Conservation (phyloP, 2,797 vertebrate genomes). For the Malacoraja senta region DNA sequence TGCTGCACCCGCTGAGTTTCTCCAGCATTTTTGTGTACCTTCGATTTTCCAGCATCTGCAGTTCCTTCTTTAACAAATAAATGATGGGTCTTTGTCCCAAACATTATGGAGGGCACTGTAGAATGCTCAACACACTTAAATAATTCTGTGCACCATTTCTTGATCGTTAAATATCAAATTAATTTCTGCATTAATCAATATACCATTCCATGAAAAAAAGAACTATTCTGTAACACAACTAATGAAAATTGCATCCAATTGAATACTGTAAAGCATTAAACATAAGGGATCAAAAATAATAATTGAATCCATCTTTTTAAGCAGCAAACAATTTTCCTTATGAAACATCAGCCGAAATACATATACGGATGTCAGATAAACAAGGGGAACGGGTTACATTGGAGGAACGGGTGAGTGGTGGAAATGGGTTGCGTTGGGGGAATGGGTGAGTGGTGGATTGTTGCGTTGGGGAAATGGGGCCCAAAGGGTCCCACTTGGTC, state of each 20-base stretch:
- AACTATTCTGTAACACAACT: neutral
- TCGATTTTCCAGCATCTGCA: no score
- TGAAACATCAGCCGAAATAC: neutral
- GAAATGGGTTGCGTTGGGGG: no score
- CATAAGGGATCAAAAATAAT: neutral
- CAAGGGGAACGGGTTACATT: no score
- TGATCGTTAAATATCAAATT: slow-evolving; percentile 26
- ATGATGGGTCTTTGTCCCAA: no score
- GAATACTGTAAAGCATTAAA: neutral
- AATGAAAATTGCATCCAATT: neutral
- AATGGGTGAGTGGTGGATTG: no score
- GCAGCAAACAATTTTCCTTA: neutral
- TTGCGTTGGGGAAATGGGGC: no score
- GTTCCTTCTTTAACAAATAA: no score
- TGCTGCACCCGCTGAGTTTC: no score
- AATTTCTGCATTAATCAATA: slow-evolving; percentile 3
- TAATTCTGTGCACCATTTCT: neutral
- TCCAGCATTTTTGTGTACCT: no score
- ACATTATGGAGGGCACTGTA: neutral
- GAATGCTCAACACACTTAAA: slow-evolving; percentile 5
- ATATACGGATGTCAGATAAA: neutral
- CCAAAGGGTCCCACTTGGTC: no score
- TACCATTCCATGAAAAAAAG: neutral
- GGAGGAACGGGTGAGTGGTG: no score
- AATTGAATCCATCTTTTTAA: neutral